Evolutionary conservation across 2,888 invertebrate species (phyloP), one percentile per base, ranked within the genome.

Genomic region (Brenthis hecate): DNA sequence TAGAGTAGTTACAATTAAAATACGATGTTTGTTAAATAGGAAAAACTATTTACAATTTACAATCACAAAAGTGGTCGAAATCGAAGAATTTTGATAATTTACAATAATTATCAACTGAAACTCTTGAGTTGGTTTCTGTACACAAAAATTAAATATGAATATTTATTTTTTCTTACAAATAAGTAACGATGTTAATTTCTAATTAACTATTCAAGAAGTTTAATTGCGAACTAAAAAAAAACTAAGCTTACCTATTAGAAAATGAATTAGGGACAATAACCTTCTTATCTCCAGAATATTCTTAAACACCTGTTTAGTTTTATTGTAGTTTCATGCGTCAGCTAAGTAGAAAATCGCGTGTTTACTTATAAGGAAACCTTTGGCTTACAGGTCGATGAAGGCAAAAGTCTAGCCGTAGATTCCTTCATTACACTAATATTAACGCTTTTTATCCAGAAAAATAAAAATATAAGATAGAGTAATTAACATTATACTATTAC

Each of bases 271-370:
- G 60, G 32, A 50, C 66, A 61, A 53, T 36, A 61, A 66, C 64
- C 58, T 50, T 53, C 63, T 60, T 70, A 66, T 63, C 62, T 62
- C 32, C 57, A 65, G 54, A 58, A 62, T 68, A 61, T 71, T 71
- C 66, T 71, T 69, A 71, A 65, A 61, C 53, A 70, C 61, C 67
- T 50, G 43, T 61, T 66, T 57, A 56, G 65, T 56, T 66, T 64
- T 68, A 58, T 68, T 70, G 66, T 63, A 64, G 56, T 68, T 68
- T 66, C 60, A 71, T 71, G 63, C 68, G 68, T 70, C 57, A 65
- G 64, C 68, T 72, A 72, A 72, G 66, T 71, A 71, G 70, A 68
- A 70, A 69, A 72, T 71, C 72, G 72, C 72, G 72, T 72, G 72
- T 64, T 68, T 71, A 62, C 54, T 57, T 65, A 57, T 57, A 62